These are phyloP conservation scores for Dendrocincla tyrannina DNA, from an alignment of 2,797 vertebrate genomes.

Conservation along the genomic window DNA sequence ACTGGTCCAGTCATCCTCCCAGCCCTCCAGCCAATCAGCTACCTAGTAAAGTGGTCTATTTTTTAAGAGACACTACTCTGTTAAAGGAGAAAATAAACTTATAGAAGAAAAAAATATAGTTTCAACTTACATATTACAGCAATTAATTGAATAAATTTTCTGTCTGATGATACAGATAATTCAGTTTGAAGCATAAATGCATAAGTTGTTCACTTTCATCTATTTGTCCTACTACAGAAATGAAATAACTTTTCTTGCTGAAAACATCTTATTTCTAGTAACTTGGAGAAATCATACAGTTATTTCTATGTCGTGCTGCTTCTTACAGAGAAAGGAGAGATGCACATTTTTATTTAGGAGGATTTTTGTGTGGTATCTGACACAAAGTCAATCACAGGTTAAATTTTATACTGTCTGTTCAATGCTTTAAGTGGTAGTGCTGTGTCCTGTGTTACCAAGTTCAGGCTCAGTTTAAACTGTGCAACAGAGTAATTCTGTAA, in stretches of 20 bases:
- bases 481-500: neutral
- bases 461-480: neutral
- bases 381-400: neutral
- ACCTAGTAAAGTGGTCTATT: neutral
- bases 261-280: neutral
- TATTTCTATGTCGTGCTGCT: neutral
- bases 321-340: neutral
- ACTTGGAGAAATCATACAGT: neutral
- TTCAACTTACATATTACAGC: neutral
- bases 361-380: neutral
- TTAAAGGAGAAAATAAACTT: neutral
- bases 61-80: neutral
- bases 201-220: neutral
- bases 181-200: neutral
- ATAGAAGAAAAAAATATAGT: neutral
- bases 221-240: neutral
- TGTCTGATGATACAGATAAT: neutral
- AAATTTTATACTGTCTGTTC: neutral
- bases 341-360: neutral
- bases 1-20: neutral
- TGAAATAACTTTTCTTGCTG: neutral
- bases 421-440: neutral
- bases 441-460: neutral
- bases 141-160: neutral
- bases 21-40: neutral